Conservation (phyloP, 1,140 invertebrate species). For the Drosophila bifasciata region DNA sequence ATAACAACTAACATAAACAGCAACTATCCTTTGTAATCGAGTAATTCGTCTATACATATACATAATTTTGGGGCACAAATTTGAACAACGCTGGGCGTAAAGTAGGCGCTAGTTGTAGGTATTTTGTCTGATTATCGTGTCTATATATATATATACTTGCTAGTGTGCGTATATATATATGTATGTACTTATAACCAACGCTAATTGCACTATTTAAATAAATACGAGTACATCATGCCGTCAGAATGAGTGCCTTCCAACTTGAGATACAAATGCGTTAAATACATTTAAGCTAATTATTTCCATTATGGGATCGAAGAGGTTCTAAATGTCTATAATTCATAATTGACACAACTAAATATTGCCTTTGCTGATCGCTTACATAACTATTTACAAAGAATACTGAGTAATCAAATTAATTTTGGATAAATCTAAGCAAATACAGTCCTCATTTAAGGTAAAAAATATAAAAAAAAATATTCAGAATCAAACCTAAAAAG, state of each 20-base stretch:
- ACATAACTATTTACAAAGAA: slow-evolving; percentile 56
- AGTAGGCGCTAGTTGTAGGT: slow-evolving; percentile 69
- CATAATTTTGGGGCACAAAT: slow-evolving; percentile 69
- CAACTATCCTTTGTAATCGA: slow-evolving; percentile 64
- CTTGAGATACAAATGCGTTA: slow-evolving; percentile 24
- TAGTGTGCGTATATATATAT: slow-evolving; percentile 40
- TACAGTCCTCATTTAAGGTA: slow-evolving; percentile 3
- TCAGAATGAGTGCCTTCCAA: slow-evolving; percentile 26
- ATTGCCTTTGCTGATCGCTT: slow-evolving; percentile 42
- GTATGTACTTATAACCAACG: slow-evolving; percentile 62
- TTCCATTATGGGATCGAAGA: slow-evolving; percentile 10
- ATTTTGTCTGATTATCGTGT: slow-evolving; percentile 61
- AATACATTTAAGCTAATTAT: slow-evolving; percentile 11
- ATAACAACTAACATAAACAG: slow-evolving; percentile 81
- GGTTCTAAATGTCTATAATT: slow-evolving; percentile 18
- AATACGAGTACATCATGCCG: slow-evolving; percentile 45
- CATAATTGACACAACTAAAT: slow-evolving; percentile 40
- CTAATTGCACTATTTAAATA: slow-evolving; percentile 72
- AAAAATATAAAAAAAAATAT: background rate
- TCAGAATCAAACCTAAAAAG: background rate
- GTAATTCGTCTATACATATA: slow-evolving; percentile 63
- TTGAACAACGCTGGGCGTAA: slow-evolving; percentile 80
- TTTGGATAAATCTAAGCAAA: slow-evolving; percentile 21
- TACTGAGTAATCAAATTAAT: slow-evolving; percentile 44
- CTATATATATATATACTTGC: slow-evolving; percentile 30